phyloP scores from a whole-genome alignment of 2,113 vertebrate genomes.

The Anoura caudifer region DNA sequence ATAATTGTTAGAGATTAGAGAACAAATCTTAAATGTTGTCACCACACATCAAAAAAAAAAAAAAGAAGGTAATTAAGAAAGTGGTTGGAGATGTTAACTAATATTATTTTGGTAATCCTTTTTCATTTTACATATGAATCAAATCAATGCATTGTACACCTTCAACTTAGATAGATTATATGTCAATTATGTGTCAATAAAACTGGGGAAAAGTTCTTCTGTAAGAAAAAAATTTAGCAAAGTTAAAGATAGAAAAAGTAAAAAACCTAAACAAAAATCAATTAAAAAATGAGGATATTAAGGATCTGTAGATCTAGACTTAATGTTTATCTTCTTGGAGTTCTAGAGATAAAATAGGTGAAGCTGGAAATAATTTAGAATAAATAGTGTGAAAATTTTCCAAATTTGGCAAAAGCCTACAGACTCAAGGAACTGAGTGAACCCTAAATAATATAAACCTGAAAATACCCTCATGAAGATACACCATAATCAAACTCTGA shows the following conservation, averaged over 20 bases:
- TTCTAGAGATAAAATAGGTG: neutral
- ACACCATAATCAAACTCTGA: neutral
- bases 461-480: neutral
- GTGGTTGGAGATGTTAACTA: neutral
- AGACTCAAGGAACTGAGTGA: neutral
- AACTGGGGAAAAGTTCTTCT: neutral
- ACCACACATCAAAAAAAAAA: neutral
- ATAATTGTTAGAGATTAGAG: neutral
- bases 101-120: neutral
- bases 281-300: neutral
- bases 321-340: neutral
- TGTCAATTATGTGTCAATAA: neutral
- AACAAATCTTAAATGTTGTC: neutral
- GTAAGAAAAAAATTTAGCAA: neutral
- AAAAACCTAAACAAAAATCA: neutral
- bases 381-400: neutral
- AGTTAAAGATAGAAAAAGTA: neutral
- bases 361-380: neutral
- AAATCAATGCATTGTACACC: neutral
- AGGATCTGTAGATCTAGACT: neutral
- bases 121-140: neutral
- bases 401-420: neutral
- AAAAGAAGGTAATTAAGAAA: neutral
- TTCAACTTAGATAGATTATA: neutral
- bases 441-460: neutral